Base-by-base conservation (phyloP, 2,888 invertebrate genomes). In the Synanthedon tipuliformis region DNA sequence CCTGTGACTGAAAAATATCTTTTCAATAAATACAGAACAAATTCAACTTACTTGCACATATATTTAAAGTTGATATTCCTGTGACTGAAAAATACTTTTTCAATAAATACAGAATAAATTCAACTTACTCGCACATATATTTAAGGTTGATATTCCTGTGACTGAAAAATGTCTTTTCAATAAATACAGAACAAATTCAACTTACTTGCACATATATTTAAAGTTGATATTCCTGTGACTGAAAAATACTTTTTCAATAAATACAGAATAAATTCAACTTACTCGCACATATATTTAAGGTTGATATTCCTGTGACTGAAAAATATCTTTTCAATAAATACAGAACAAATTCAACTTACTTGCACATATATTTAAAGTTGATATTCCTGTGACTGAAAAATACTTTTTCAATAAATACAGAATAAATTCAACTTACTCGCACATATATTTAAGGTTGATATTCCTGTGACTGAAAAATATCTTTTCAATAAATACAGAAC, bases 191-290 rank as follows among this genome's bases (percentile, higher is more conserved):
- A 2, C 3, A 27, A 34, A 34, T 40, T 52, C 49, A 51, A 64
- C 85, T 79, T 85, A 92, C 92, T 90, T 72, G 90, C 86, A 69
- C 92, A 92, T 61, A 87, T 78, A 59, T 88, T 89, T 41, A 73
- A 71, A 3, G 89, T 81, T 10, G 84, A 78, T 15, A 81, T 71
- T n/a, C 88, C 85, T 10, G 81, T 75, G 3, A 89, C 83, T 51
- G 79, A 75, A 62, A 90, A 89, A 62, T 86, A n/a, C n/a, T n/a
- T n/a, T n/a, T n/a, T n/a, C n/a, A n/a, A n/a, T n/a, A n/a, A n/a
- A 18, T 18, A 18, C 18, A 18, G 18, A 18, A 2, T 3, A 27
- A 34, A 34, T 40, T 52, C 49, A 51, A 64, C 85, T 79, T 85
- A 92, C 92, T 90, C 71, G 90, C 86, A 69, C 92, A 92, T 61